These are phyloP conservation scores for Tinamus guttatus DNA, from an alignment of 2,113 vertebrate genomes.

Conservation along the genomic window DNA sequence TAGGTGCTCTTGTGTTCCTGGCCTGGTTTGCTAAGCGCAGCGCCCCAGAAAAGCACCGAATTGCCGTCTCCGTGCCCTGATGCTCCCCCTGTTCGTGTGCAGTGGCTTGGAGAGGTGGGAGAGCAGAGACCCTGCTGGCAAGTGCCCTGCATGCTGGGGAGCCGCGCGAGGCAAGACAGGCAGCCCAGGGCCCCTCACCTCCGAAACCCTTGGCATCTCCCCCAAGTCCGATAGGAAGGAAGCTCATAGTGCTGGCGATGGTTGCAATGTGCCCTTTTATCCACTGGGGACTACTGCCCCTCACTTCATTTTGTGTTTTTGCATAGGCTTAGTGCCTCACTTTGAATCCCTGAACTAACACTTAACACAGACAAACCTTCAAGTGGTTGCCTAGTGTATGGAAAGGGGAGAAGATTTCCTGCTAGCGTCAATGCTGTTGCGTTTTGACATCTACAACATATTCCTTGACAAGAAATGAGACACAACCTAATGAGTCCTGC, in stretches of 20 bases:
- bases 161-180: background rate
- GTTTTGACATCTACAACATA: background rate
- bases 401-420: background rate
- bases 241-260: fast-evolving
- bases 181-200: background rate
- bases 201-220: background rate
- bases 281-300: fast-evolving
- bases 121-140: background rate
- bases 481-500: background rate
- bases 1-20: background rate
- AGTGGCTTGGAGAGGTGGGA: slow-evolving; percentile 30
- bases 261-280: background rate
- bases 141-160: slow-evolving; percentile 27
- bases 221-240: background rate
- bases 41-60: background rate
- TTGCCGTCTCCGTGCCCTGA: background rate
- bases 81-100: slow-evolving; percentile 56
- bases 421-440: background rate
- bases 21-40: background rate
- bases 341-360: background rate
- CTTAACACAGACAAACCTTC: background rate
- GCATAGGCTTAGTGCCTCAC: background rate
- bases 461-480: background rate
- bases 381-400: background rate
- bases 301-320: background rate